A percentile compares a stretch with the other conserved stretches of the same genome.
These are phyloP conservation scores for Physeter macrocephalus DNA, from an alignment of 2,113 vertebrate species.

Conservation along the genomic window DNA sequence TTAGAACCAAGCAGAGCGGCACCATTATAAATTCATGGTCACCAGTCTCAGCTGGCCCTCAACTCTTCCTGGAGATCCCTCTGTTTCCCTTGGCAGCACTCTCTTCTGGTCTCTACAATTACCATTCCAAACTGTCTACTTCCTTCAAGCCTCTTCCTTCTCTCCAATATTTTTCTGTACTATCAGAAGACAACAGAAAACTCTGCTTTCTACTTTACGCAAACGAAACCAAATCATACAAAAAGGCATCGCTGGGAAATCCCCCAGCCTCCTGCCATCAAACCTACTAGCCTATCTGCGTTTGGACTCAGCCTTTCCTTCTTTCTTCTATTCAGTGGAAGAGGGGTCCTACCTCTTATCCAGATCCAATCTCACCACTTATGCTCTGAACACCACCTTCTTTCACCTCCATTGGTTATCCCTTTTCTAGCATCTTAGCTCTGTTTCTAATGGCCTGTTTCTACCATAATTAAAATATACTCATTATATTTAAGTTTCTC, in stretches of 20 bases:
- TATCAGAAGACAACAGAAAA: background rate
- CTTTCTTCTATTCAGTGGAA: background rate
- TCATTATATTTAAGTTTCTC: background rate
- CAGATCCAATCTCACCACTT: background rate
- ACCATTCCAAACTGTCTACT: background rate
- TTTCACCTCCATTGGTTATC: background rate
- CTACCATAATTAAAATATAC: background rate
- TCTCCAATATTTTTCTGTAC: background rate
- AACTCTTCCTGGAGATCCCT: background rate
- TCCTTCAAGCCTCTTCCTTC: background rate
- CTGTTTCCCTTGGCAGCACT: background rate
- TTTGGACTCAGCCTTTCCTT: background rate
- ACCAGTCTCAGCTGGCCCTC: background rate
- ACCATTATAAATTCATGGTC: background rate
- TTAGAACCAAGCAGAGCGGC: background rate
- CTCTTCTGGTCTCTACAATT: background rate
- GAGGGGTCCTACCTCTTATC: background rate
- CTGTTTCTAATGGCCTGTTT: background rate
- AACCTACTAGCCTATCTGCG: background rate
- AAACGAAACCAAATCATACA: background rate
- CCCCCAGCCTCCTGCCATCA: background rate
- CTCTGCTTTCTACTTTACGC: background rate
- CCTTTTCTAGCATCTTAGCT: background rate
- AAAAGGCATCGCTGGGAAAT: background rate
- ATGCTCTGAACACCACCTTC: background rate